Base-by-base conservation (phyloP, 2,888 invertebrate species). In the Belgica antarctica region DNA sequence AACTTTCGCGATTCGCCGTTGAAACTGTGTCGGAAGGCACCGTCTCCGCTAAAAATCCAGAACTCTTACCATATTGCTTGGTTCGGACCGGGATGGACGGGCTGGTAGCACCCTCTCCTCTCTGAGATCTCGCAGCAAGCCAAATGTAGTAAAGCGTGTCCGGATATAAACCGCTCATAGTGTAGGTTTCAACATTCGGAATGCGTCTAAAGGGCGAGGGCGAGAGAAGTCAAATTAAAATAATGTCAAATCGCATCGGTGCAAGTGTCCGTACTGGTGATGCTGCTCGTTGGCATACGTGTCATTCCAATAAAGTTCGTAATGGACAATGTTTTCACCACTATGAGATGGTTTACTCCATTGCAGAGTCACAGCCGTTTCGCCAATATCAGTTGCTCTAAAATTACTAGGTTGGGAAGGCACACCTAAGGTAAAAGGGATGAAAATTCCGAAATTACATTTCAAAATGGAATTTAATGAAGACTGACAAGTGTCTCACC, bases 291-390 rank as follows among this genome's bases (percentile, higher is more conserved):
- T 90, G 68, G 93, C 92, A 77, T 94, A 94, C 25, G 95, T 94
- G 78, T 95, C 95, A 82, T 97, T 98, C 94, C 95, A 97, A 80
- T 96, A 96, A 24, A 98, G 85, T 81, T 95, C 95, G 81, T 97
- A 98, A 77, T 93, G 92, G 74, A 93, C 89, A 78, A 97, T 95
- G 80, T 90, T 93, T 80, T 95, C 94, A 72, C 92, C 91, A 72
- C 93, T 90, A 82, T 93, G 94, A 72, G 89, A 86, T 17, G 98
- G 98, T 76, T 91, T 87, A 72, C 89, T 89, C 98, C 98, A 98
- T 74, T 90, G 89, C 75, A 98, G 83, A 71, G 91, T 91, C 71
- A 97, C 92, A 72, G 91, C 88, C 66, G 93, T 94, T 79, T 97
- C 94, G 66, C 94, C 93, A 70, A 91, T 87, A 77, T 94, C 90